These are phyloP conservation scores for Acanthoscelides obtectus DNA, from an alignment of 2,888 invertebrate species.

Conservation along the genomic window DNA sequence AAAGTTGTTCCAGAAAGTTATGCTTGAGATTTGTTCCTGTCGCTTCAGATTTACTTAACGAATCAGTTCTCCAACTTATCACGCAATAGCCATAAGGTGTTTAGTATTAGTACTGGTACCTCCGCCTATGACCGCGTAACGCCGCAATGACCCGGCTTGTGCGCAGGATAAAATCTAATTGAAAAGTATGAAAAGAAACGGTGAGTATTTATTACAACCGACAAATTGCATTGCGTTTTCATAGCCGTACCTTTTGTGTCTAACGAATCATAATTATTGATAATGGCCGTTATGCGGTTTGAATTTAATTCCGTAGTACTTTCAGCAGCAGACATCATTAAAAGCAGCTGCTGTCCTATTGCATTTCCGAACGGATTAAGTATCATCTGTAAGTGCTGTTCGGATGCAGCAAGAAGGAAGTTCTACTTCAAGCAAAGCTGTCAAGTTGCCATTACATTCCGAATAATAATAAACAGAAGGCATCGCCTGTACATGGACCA, in stretches of 20 bases:
- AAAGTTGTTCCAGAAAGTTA: too few species aligned
- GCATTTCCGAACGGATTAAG: background rate
- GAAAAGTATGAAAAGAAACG: background rate
- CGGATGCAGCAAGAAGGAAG: too few species aligned
- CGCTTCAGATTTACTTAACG: too few species aligned
- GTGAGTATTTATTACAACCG: background rate
- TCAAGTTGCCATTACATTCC: too few species aligned
- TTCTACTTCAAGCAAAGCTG: too few species aligned
- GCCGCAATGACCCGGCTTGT: background rate
- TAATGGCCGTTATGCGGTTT: background rate
- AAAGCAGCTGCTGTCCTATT: background rate
- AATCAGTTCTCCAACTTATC: too few species aligned
- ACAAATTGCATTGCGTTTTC: background rate
- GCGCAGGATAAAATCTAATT: background rate
- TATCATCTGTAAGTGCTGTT: too few species aligned
- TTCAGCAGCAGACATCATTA: background rate
- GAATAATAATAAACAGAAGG: too few species aligned
- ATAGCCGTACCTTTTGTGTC: background rate
- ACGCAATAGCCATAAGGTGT: too few species aligned
- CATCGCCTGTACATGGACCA: too few species aligned
- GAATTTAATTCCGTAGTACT: background rate
- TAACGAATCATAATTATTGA: background rate
- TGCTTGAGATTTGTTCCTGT: too few species aligned
- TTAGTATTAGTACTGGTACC: too few species aligned
- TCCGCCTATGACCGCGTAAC: background rate